A percentile compares a stretch with the other conserved stretches of the same genome.
These are phyloP conservation scores for Bergia puertoricense DNA, from an alignment of 92 coral and sea anemone genomes.

Conservation along the genomic window DNA sequence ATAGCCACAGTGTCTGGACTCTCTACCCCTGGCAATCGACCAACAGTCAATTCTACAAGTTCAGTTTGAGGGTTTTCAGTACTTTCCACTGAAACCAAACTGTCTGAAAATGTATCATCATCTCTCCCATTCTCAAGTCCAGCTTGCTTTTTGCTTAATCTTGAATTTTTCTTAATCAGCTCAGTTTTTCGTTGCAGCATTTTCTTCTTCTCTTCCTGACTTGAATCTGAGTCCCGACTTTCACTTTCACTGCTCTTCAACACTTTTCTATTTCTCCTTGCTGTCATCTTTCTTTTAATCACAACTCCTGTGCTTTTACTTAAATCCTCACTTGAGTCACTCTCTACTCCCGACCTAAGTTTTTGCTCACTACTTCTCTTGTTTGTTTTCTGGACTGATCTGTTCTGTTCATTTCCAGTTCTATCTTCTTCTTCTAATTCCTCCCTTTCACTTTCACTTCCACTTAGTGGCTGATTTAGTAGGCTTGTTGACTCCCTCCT, in stretches of 20 bases:
- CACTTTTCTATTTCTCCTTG: neutral
- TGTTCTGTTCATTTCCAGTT: neutral
- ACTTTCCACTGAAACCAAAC: neutral
- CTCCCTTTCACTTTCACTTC: neutral
- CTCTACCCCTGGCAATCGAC: conserved; percentile 10
- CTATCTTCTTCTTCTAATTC: neutral
- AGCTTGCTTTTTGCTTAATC: neutral
- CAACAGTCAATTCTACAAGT: neutral
- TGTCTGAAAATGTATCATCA: neutral
- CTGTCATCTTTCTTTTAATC: neutral
- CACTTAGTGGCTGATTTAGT: neutral
- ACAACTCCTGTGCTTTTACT: neutral
- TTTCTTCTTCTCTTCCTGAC: neutral
- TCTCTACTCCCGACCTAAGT: neutral
- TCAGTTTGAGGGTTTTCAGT: neutral
- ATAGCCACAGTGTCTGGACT: neutral
- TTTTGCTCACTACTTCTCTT: no score
- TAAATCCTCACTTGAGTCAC: neutral
- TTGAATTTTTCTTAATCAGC: neutral
- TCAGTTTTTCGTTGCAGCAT: neutral
- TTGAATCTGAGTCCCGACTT: neutral
- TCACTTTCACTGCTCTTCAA: neutral
- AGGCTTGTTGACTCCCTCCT: neutral
- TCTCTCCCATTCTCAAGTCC: neutral
- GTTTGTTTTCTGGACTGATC: neutral